Evolutionary conservation across 2,888 invertebrate genomes (phyloP).

Genomic region (Cephus sareptanus): DNA sequence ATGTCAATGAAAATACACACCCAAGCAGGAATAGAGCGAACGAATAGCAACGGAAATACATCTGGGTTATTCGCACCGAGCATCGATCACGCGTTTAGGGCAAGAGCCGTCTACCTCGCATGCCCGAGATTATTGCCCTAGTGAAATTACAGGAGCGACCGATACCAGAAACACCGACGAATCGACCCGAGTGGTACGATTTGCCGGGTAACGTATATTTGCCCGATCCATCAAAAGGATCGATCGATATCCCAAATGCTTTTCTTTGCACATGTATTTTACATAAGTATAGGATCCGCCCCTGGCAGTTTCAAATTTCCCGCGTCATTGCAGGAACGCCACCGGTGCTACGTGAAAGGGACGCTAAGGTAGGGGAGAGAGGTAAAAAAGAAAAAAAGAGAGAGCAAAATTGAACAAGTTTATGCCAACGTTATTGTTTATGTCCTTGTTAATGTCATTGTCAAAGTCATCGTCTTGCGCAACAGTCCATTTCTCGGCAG

Average conservation of each 20-base stretch:
- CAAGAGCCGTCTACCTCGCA: not conserved
- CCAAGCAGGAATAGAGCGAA: not conserved
- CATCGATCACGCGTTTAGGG: not conserved
- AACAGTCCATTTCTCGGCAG: not conserved
- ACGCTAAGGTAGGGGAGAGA: not conserved
- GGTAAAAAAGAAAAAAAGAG: not conserved
- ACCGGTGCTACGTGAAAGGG: not conserved
- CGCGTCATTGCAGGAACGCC: not conserved
- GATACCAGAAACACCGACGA: not conserved
- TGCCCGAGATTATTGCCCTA: not conserved
- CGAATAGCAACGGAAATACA: not conserved
- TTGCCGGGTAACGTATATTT: not conserved
- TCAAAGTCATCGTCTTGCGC: not conserved
- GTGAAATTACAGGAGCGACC: not conserved
- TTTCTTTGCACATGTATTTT: not conserved
- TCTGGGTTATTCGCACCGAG: not conserved
- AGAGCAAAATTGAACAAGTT: not conserved
- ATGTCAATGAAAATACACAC: not conserved
- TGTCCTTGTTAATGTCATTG: not conserved
- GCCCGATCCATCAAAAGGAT: not conserved
- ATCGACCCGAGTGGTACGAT: not conserved
- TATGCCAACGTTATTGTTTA: not conserved
- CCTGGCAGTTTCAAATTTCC: not conserved
- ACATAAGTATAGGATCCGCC: not conserved
- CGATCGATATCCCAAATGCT: not conserved